Percentiles rank a stretch among this genome's conserved stretches.
These are phyloP conservation scores for Cosmopolites sordidus DNA, from an alignment of 2,888 invertebrate genomes.

Conservation along the genomic window DNA sequence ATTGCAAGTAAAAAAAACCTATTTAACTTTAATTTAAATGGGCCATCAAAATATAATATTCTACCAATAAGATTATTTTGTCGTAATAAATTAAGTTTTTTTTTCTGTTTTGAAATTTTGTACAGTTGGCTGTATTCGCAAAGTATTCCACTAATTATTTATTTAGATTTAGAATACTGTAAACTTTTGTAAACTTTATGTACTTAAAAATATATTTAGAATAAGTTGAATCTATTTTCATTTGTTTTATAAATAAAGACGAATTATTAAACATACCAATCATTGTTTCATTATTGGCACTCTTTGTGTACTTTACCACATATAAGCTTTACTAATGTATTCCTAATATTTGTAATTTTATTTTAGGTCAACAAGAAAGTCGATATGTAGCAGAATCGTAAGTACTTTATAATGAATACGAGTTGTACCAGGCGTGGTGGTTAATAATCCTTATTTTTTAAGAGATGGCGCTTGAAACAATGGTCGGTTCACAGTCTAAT, in stretches of 20 bases:
- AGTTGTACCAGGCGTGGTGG: no score
- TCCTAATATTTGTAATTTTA: background rate
- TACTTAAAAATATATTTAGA: slow-evolving; percentile 41
- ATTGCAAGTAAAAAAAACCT: no score
- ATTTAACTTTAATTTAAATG: no score
- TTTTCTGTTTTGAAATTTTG: slow-evolving; percentile 10
- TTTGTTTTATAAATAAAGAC: slow-evolving; percentile 48
- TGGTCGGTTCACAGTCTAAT: no score
- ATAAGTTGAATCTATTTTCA: slow-evolving; percentile 44
- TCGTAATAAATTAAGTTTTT: background rate
- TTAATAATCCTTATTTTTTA: no score
- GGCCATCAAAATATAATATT: no score
- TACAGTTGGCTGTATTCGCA: slow-evolving; percentile 6
- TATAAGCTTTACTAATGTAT: background rate
- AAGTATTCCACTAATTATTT: slow-evolving; percentile 5
- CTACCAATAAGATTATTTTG: no score
- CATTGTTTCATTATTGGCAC: background rate
- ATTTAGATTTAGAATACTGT: slow-evolving; percentile 29
- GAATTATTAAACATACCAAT: slow-evolving; percentile 18
- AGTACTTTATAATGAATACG: no score
- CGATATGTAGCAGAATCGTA: slow-evolving; percentile 22
- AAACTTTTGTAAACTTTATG: slow-evolving; percentile 45
- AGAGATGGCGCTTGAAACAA: no score
- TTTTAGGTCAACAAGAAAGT: slow-evolving; percentile 14
- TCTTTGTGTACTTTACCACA: slow-evolving; percentile 9